These are phyloP conservation scores for Formica selysi DNA, from an alignment of 1,140 invertebrate genomes.

Conservation along the genomic window DNA sequence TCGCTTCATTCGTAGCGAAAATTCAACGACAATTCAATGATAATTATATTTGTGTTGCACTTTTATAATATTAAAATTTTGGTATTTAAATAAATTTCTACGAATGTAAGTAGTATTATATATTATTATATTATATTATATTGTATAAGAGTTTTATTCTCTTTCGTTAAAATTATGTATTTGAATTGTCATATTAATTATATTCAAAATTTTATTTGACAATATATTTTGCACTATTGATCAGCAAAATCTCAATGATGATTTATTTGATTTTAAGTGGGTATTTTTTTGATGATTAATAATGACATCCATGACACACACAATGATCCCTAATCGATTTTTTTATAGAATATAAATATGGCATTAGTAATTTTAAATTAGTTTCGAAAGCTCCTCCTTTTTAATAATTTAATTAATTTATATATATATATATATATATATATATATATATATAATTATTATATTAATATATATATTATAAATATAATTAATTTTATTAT, in stretches of 20 bases:
- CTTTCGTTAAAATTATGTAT: not conserved
- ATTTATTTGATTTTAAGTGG: constrained; percentile 52
- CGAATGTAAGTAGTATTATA: not conserved
- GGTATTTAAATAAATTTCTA: not conserved
- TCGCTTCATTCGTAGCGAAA: not conserved
- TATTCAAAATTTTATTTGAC: not conserved
- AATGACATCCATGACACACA: not conserved
- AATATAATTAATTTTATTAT: no score
- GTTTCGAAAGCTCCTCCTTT: not conserved
- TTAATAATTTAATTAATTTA: not conserved
- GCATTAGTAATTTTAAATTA: not conserved
- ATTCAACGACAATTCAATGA: not conserved
- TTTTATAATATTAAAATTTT: constrained; percentile 13
- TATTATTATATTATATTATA: no score
- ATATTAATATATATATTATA: no score
- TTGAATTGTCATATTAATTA: not conserved
- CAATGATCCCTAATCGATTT: not conserved
- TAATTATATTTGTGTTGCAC: not conserved
- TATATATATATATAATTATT: no score
- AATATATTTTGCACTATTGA: constrained; percentile 11
- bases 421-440: no score
- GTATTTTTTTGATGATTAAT: constrained; percentile 1
- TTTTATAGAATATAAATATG: not conserved
- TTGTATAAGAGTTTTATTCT: no score
- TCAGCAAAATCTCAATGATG: constrained; percentile 7